Evolutionary conservation across 2,113 vertebrate species (phyloP), one percentile per base, ranked within the genome.

Genomic region (Scophthalmus maximus): DNA sequence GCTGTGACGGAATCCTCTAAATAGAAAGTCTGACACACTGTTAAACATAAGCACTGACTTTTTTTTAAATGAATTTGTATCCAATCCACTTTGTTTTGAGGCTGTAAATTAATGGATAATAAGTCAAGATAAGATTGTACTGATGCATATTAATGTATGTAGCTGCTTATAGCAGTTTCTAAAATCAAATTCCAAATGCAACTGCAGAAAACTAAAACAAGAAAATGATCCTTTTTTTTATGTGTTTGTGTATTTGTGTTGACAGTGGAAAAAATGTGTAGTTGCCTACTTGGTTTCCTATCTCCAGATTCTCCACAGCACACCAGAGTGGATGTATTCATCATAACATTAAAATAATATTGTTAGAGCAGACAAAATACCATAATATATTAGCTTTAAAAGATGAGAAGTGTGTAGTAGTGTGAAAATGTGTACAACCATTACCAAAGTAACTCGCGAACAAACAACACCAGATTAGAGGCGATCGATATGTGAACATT

Each of bases 401-500:
- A 1, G 6, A 8, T 29, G 27, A 46, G 65, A 49, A 55, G 8
- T 44, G 18, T 25, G 2, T 22, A 47, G 9, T 26, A 47, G 15
- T 30, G 46, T 51, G 22, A 25, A 68, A 65, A 65, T 78, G 23
- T 25, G 15, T 32, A 49, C 47, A 15, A 38, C 50, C 50, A 53
- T 60, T n/a, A 46, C 8, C 26, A 52, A 50, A 44, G 29, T 46
- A 64, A 27, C 25, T 64, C 22, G 22, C 12, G 2, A 50, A 29
- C n/a, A 55, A 59, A 52, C 38, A 64, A 6, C 30, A 76, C 67
- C 23, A 36, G 23, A 85, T 71, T 12, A 55, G 27, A 61, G 8
- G 17, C 20, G 52, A 47, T 52, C 40, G 67, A 77, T 57, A 56
- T 22, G 70, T 58, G 57, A 82, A 64, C 38, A 63, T 18, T 59